Conservation (phyloP, 2,888 invertebrate genomes). For the Ectropis crepuscularia region DNA sequence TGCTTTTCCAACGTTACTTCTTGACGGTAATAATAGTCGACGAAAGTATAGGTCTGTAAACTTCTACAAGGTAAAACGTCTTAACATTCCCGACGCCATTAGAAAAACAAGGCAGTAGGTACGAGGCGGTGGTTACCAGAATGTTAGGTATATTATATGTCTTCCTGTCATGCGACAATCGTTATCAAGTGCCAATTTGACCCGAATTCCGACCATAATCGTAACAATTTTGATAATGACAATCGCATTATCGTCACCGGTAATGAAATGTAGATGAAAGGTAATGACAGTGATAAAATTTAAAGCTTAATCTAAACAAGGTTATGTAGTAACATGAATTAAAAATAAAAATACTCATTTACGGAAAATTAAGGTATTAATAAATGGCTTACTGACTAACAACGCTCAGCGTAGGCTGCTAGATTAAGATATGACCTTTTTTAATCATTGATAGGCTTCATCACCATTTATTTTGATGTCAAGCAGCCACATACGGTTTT, state of each 20-base stretch:
- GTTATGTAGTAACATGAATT: constrained; percentile 42
- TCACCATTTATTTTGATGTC: too few species aligned
- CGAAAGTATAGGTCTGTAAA: too few species aligned
- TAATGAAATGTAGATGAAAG: constrained; percentile 47
- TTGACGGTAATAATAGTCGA: too few species aligned
- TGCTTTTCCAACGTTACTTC: too few species aligned
- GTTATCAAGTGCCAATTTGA: constrained; percentile 20
- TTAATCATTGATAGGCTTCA: too few species aligned
- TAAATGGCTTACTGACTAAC: background rate
- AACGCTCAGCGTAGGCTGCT: too few species aligned
- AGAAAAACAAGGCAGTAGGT: background rate
- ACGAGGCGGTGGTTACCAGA: constrained; percentile 1
- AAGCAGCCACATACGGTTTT: too few species aligned
- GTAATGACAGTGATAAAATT: constrained; percentile 10
- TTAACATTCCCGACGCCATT: too few species aligned
- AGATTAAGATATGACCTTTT: too few species aligned
- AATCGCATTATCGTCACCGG: constrained; percentile 43
- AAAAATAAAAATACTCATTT: background rate
- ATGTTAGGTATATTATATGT: constrained; percentile 9
- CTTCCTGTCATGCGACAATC: constrained; percentile 6
- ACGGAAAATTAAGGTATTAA: background rate
- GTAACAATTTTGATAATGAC: constrained; percentile 44
- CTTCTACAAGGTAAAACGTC: too few species aligned
- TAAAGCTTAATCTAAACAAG: constrained; percentile 1
- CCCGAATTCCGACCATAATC: constrained; percentile 41